Base-by-base conservation (phyloP, 2,797 vertebrate genomes). In the Xerus rutilus region DNA sequence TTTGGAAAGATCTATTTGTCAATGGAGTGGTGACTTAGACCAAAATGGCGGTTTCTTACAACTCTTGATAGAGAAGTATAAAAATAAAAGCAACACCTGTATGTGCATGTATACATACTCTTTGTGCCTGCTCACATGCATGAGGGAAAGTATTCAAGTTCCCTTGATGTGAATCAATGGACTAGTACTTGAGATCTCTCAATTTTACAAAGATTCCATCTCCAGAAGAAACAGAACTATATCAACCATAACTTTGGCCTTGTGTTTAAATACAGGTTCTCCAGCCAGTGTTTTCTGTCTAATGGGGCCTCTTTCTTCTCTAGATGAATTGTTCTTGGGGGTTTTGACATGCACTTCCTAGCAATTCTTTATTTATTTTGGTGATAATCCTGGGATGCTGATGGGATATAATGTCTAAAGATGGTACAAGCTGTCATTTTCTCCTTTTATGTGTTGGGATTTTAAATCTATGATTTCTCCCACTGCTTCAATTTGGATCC, bases 401-500 rank as follows among this genome's bases (percentile, higher is more conserved):
- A 86, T 10, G n/a, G 64, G 39, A 62, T 14, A 78, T 64, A 0
- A 49, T 86, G 15, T 69, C 72, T 96, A 83, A 97, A 45, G 39
- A 86, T 74, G 57, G 57, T 35, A 86, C 73, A 91, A 25, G 62
- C n/a, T 28, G 21, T 72, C 25, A 74, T 28, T 96, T 91, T 94
- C 54, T 78, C 73, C 43, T 89, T 88, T 82, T 82, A 28, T 89
- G 14, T 3, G 5, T 0, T 35, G 85, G 13, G 49, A 64, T 91
- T 89, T 94, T 92, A 93, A 96, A 84, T 18, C 9, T 84, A 10
- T 12, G 86, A 94, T 59, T 94, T 86, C 7, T 74, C 35, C 25
- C 20, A 45, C 69, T 96, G 95, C 98, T 97, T 96, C 77, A 70
- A 32, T 97, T 43, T 81, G 93, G 49, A 97, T 91, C 47, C 82